A percentile compares a stretch with the other conserved stretches of the same genome.
phyloP scores from a whole-genome alignment of 1,140 invertebrate species.

The Dinoponera quadriceps region DNA sequence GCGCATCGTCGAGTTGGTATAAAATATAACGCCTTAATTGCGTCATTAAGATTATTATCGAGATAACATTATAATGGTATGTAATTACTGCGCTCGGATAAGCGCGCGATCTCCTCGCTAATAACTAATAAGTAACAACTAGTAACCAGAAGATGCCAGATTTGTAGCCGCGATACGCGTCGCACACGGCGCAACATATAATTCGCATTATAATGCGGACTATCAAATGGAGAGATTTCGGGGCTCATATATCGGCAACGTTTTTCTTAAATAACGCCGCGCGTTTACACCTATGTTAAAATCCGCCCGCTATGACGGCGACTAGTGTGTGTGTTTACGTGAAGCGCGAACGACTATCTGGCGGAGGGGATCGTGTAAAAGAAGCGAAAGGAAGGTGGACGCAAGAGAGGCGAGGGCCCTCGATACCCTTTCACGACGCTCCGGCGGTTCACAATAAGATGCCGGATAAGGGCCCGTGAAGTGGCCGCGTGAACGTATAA shows the following conservation, averaged over 20 bases:
- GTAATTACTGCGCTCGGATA: constrained; percentile 24
- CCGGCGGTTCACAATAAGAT: constrained; percentile 57
- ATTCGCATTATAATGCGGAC: constrained; percentile 22
- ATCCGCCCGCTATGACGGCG: constrained; percentile 22
- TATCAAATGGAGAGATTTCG: constrained; percentile 23
- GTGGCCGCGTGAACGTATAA: constrained; percentile 61
- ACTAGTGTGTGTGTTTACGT: constrained; percentile 43
- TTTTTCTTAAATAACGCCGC: constrained; percentile 4
- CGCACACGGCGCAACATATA: background rate
- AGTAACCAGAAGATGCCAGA: constrained; percentile 16
- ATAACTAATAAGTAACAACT: too few relatives aligned
- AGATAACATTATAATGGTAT: constrained; percentile 44
- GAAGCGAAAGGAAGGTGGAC: constrained; percentile 24
- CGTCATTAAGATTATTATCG: constrained; percentile 41
- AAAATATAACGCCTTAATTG: constrained; percentile 31
- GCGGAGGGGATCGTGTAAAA: constrained; percentile 22
- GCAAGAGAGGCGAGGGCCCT: constrained; percentile 10
- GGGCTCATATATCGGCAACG: background rate
- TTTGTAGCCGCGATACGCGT: constrained; percentile 26
- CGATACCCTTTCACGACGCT: constrained; percentile 27
- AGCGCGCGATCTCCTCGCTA: constrained; percentile 1
- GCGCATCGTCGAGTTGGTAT: background rate
- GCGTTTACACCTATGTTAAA: constrained; percentile 51
- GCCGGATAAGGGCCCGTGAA: constrained; percentile 54
- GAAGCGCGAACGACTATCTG: constrained; percentile 51